Percentiles rank a stretch among this genome's conserved stretches.
Evolutionary conservation across 2,888 invertebrate genomes (phyloP).

Genomic region (Plebejus melissa): DNA sequence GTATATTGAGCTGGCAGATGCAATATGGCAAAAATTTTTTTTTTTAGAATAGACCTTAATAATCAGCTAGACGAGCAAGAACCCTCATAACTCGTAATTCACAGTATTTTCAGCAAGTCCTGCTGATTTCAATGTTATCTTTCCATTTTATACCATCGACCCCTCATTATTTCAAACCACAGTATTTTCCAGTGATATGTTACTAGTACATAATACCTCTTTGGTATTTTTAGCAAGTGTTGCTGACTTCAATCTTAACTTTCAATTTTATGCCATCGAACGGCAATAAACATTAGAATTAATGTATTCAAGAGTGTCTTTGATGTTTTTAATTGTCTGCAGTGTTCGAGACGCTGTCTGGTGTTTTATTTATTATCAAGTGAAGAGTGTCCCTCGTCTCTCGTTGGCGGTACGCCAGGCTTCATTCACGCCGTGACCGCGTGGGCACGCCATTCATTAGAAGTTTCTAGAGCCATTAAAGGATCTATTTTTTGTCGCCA

Average conservation of each 20-base stretch:
- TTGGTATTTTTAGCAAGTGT: background rate
- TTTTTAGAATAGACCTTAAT: too few species aligned
- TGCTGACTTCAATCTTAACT: background rate
- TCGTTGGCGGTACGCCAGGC: slow-evolving; percentile 51
- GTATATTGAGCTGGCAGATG: too few species aligned
- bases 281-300: slow-evolving; percentile 16
- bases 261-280: background rate
- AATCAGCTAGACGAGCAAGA: too few species aligned
- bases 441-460: slow-evolving; percentile 42
- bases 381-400: slow-evolving; percentile 45
- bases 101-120: background rate
- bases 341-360: slow-evolving; percentile 60
- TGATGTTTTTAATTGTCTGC: slow-evolving; percentile 47
- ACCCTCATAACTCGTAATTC: background rate
- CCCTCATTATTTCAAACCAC: background rate
- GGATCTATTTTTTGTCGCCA: slow-evolving; percentile 6
- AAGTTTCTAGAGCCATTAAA: slow-evolving; percentile 34
- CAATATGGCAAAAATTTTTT: too few species aligned
- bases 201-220: too few species aligned
- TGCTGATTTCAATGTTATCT: too few species aligned
- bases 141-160: background rate
- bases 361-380: slow-evolving; percentile 54
- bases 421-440: slow-evolving; percentile 45
- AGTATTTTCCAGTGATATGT: background rate
- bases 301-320: slow-evolving; percentile 34